These are phyloP conservation scores for Morone saxatilis DNA, from an alignment of 2,113 vertebrate species.

Conservation along the genomic window DNA sequence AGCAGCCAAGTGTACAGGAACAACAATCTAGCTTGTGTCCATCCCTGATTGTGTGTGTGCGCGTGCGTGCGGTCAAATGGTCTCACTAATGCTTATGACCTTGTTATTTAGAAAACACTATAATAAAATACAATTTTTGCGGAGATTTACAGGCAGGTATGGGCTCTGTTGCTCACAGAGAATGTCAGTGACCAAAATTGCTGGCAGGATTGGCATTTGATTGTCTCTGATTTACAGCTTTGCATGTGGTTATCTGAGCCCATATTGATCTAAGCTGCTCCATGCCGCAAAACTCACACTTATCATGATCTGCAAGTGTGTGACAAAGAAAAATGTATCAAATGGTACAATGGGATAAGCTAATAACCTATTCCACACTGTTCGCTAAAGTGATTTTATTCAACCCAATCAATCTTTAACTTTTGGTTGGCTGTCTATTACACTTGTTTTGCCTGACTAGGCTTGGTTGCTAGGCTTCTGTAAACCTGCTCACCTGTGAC, in stretches of 20 bases:
- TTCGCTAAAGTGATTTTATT: conserved; percentile 5
- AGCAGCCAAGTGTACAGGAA: conserved; percentile 10
- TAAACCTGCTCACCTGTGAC: conserved; percentile 10
- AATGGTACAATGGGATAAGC: neutral
- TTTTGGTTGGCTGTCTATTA: conserved; percentile 16
- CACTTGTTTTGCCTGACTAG: conserved; percentile 3
- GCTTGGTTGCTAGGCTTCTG: conserved; percentile 20
- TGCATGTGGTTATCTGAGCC: conserved; percentile 41
- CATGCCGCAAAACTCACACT: conserved; percentile 18
- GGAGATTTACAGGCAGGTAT: neutral
- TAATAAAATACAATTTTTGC: conserved; percentile 1
- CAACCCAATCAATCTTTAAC: conserved; percentile 16
- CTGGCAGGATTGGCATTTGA: conserved; percentile 39
- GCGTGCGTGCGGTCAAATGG: conserved; percentile 2
- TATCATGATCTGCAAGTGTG: conserved; percentile 17
- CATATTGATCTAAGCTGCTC: conserved; percentile 50
- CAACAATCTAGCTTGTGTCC: conserved; percentile 10
- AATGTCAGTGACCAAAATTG: conserved; percentile 46
- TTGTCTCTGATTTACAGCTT: conserved; percentile 45
- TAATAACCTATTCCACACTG: conserved; percentile 27
- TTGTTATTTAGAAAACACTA: conserved; percentile 8
- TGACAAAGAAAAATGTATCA: conserved; percentile 24
- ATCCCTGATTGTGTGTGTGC: neutral
- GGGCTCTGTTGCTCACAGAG: neutral
- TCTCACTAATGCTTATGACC: conserved; percentile 15